Conservation (phyloP, 2,797 vertebrate species). For the Sparus aurata region DNA sequence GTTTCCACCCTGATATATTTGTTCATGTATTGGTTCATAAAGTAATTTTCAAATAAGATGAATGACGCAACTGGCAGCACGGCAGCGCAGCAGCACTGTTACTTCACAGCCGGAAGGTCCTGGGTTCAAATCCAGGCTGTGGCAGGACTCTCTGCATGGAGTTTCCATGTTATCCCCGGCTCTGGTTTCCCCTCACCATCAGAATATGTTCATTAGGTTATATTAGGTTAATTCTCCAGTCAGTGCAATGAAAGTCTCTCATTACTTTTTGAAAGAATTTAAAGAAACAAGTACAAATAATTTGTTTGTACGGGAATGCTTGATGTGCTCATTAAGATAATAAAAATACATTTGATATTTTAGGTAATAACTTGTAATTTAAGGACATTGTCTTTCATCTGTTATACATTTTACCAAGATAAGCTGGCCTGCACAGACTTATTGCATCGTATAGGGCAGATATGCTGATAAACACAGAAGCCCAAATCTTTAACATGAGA, state of each 20-base stretch:
- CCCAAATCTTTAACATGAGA: background rate
- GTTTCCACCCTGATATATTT: constrained; percentile 23
- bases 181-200: no score
- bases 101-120: no score
- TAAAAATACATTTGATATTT: constrained; percentile 8
- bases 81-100: no score
- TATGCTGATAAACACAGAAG: background rate
- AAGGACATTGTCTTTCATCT: background rate
- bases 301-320: background rate
- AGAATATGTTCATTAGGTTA: no score
- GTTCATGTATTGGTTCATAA: constrained; percentile 1
- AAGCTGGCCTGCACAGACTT: background rate
- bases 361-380: constrained; percentile 1
- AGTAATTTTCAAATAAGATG: background rate
- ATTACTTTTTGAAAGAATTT: background rate
- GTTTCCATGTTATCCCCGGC: no score
- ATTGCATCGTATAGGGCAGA: background rate
- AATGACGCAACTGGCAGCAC: background rate
- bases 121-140: no score
- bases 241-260: background rate
- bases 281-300: background rate
- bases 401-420: background rate
- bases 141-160: no score
- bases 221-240: no score
- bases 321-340: constrained; percentile 1